Evolutionary conservation across 2,888 invertebrate genomes (phyloP), one percentile per base, ranked within the genome.

Genomic region (Cosmia pyralina): DNA sequence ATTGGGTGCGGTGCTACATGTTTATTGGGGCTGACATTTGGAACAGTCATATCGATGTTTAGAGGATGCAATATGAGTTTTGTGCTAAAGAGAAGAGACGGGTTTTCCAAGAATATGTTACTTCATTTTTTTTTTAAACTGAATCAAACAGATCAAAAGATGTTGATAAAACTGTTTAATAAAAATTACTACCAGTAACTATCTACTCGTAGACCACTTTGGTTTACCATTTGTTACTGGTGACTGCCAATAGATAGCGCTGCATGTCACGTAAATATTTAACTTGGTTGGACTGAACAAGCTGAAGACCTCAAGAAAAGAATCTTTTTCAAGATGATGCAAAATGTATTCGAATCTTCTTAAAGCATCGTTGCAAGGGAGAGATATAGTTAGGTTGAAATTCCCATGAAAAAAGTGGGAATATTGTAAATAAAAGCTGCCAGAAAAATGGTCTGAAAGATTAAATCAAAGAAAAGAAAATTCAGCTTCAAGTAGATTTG

Each of bases 201-300:
- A 22, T 10, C 4, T 28, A 17, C 22, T 22, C 6, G 13, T 53
- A 17, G n/a, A 55, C 13, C 11, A 38, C 3, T 2, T 57, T 70
- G 1, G 13, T 44, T 15, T 48, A 11, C 7, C 6, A n/a, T 53
- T 38, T 34, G 11, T 58, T 74, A 38, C 57, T 13, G 34, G 38
- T 22, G 0, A 68, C 44, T 48, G 46, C 13, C 62, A 28, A 62
- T 55, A 82, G 84, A 81, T 75, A 1, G 64, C 71, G 67, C 55
- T 64, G 22, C 22, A 7, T 28, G 67, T 66, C 50, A 34, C 57
- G 22, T 46, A 59, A 10, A 4, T 1, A 28, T 17, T 57, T 10
- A 59, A 22, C 2, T 22, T 53, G 6, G 8, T 57, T 67, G 0
- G 17, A 28, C n/a, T 2, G 44, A 22, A 34, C 15, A n/a, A 60